Evolutionary conservation across 1,140 invertebrate genomes (phyloP).

Genomic region (Diabrotica undecimpunctata): DNA sequence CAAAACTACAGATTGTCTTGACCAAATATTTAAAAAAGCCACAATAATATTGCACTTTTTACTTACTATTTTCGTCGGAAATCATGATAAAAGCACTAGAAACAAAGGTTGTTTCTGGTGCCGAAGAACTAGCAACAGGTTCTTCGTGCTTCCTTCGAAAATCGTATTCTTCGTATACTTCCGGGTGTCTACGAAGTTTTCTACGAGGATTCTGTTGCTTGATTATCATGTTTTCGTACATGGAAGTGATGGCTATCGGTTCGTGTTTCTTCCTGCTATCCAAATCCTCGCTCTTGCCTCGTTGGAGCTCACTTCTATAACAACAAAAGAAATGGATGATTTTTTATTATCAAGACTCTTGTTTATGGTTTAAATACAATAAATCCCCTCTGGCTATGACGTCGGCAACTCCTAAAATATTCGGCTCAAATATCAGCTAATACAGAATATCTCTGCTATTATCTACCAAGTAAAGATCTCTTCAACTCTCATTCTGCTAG

Average conservation of each 20-base stretch:
- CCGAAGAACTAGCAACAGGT: slow-evolving; percentile 40
- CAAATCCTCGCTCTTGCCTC: slow-evolving; percentile 54
- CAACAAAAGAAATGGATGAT: background rate
- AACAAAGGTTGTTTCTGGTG: slow-evolving; percentile 52
- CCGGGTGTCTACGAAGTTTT: slow-evolving; percentile 62
- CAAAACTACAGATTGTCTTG: too few species aligned
- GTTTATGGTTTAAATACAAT: too few species aligned
- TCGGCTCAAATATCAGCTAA: too few species aligned
- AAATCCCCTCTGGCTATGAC: too few species aligned
- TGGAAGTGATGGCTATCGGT: slow-evolving; percentile 67
- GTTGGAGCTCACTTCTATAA: slow-evolving; percentile 41
- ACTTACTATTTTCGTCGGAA: slow-evolving; percentile 30
- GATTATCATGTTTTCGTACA: slow-evolving; percentile 68
- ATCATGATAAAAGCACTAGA: slow-evolving; percentile 57
- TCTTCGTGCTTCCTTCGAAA: slow-evolving; percentile 45
- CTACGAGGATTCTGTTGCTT: slow-evolving; percentile 69
- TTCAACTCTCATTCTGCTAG: too few species aligned
- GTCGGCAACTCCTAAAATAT: too few species aligned
- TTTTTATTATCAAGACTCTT: too few species aligned
- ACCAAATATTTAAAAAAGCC: too few species aligned
- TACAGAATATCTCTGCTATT: too few species aligned
- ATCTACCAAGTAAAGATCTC: too few species aligned
- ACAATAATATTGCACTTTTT: too few species aligned
- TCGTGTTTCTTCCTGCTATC: slow-evolving; percentile 52
- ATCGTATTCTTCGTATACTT: slow-evolving; percentile 60